These are phyloP conservation scores for Junco hyemalis DNA, from an alignment of 2,113 vertebrate genomes.

Conservation along the genomic window DNA sequence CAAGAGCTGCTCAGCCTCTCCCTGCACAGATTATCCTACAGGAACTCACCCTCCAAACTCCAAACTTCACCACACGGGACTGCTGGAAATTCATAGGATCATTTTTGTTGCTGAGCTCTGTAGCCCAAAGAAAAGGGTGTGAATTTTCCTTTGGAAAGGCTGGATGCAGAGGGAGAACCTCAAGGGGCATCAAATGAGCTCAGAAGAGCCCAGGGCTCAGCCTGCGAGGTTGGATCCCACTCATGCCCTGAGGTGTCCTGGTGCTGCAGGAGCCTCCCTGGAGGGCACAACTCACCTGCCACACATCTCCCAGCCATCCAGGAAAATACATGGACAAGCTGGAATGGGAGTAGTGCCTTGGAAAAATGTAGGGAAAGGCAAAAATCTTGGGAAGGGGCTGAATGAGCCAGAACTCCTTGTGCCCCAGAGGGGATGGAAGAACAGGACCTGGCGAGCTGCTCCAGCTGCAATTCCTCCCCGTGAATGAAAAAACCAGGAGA, in stretches of 20 bases:
- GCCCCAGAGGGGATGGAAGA: background rate
- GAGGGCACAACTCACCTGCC: background rate
- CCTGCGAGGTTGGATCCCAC: background rate
- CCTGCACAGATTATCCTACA: background rate
- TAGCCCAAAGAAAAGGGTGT: background rate
- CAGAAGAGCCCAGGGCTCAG: background rate
- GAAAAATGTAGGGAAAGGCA: background rate
- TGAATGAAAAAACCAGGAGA: constrained; percentile 3
- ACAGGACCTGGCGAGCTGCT: background rate
- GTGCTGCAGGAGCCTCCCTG: background rate
- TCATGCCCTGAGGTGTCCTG: background rate
- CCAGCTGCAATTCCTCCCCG: background rate
- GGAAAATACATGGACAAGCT: background rate
- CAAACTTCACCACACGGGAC: too few relatives aligned
- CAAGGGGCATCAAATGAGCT: rapidly evolving
- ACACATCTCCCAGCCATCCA: background rate
- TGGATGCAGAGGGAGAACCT: background rate
- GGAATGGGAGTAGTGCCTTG: background rate
- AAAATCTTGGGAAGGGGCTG: background rate
- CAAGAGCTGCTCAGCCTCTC: background rate
- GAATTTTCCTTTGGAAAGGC: background rate
- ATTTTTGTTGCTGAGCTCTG: background rate
- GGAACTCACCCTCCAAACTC: background rate
- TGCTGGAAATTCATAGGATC: background rate
- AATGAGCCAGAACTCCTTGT: background rate